These are phyloP conservation scores for Danio rerio DNA, from an alignment of 2,113 vertebrate species.

Conservation along the genomic window GRCz12tu NC_133181.1:37174001-37174500, in stretches of 20 bases:
- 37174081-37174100: conserved; percentile 30
- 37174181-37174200: conserved; percentile 30
- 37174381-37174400: neutral
- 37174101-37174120: conserved; percentile 37
- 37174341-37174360: neutral
- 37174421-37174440: too few relatives aligned
- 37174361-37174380: neutral
- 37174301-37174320: neutral
- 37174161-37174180: conserved; percentile 29
- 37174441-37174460: too few relatives aligned
- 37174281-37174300: conserved; percentile 10
- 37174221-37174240: conserved; percentile 7
- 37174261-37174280: neutral
- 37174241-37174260: conserved; percentile 12
- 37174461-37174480: too few relatives aligned
- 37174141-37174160: conserved; percentile 42
- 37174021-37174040: conserved; percentile 1
- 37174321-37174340: neutral
- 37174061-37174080: conserved; percentile 15
- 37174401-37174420: neutral
- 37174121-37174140: conserved; percentile 22
- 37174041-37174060: neutral
- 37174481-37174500: too few relatives aligned
- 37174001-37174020: neutral
- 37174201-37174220: conserved; percentile 4